A percentile compares a stretch with the other conserved stretches of the same genome.
Evolutionary conservation across 2,113 vertebrate genomes (phyloP).

Genomic region (Enhydra lutris): DNA sequence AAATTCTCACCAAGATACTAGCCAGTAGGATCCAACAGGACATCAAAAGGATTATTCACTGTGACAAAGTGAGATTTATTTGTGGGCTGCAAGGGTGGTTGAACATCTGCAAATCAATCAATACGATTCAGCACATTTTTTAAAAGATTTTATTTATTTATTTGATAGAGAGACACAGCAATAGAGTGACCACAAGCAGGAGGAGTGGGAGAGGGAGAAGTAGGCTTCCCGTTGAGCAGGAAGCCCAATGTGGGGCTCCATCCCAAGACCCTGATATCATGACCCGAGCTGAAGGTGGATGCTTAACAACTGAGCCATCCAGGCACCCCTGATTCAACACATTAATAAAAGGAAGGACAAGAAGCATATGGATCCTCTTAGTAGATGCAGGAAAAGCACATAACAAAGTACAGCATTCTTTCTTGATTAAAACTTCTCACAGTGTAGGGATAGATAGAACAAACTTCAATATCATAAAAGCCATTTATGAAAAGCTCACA

Average conservation of each 20-base stretch:
- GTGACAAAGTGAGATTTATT: background rate
- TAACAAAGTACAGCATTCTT: background rate
- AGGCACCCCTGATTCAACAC: background rate
- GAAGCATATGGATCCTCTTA: too few relatives aligned
- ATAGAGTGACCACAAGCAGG: too few relatives aligned
- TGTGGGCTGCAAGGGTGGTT: background rate
- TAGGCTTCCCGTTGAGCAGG: too few relatives aligned
- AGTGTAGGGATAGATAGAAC: background rate
- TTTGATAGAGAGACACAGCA: too few relatives aligned
- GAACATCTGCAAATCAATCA: background rate
- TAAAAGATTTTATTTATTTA: too few relatives aligned
- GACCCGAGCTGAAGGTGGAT: too few relatives aligned
- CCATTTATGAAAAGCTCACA: background rate
- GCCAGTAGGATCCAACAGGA: background rate
- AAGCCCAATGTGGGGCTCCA: too few relatives aligned
- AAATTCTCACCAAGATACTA: background rate
- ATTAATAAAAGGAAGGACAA: background rate
- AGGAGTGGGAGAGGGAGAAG: too few relatives aligned
- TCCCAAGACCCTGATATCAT: too few relatives aligned
- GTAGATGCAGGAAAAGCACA: background rate
- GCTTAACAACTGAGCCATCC: too few relatives aligned
- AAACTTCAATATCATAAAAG: background rate
- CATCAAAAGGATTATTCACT: background rate
- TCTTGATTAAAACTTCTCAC: background rate
- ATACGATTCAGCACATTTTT: background rate